Evolutionary conservation across 37 sponge, comb jelly and placozoan genomes (phyloP).

Genomic region (Diacarnus erythraeanus): DNA sequence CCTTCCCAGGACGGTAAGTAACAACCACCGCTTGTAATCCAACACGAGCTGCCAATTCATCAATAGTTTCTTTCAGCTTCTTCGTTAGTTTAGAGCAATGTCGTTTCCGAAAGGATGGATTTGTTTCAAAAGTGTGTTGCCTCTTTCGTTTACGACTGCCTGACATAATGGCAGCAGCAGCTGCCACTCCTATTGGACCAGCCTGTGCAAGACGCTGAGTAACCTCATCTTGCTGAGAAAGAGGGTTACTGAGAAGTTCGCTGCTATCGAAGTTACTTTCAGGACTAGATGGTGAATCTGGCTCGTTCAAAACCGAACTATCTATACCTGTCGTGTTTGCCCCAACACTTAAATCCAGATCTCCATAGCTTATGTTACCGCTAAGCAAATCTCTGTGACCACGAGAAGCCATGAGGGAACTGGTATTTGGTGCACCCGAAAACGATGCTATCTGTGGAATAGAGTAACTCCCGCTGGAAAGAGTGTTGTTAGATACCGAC

Average conservation of each 20-base stretch:
- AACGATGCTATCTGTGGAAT: neutral
- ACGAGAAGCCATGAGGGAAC: conserved; percentile 1
- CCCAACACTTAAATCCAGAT: conserved; percentile 1
- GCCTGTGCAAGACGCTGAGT: conserved; percentile 67
- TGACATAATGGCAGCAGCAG: conserved; percentile 87
- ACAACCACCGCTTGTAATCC: conserved; percentile 88
- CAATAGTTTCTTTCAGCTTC: conserved; percentile 70
- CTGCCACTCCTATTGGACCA: conserved; percentile 85
- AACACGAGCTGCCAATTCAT: conserved; percentile 82
- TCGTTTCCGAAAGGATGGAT: conserved; percentile 82
- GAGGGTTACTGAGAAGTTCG: conserved; percentile 38
- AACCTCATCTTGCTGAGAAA: conserved; percentile 63
- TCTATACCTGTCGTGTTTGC: neutral
- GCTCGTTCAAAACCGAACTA: conserved; percentile 35
- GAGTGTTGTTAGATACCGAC: neutral
- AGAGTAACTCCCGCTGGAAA: neutral
- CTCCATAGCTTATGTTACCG: neutral
- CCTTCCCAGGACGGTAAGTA: conserved; percentile 68
- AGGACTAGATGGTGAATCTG: conserved; percentile 38
- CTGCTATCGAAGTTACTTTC: conserved; percentile 61
- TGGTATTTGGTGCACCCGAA: neutral
- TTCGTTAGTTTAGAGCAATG: conserved; percentile 81
- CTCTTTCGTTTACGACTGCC: conserved; percentile 61
- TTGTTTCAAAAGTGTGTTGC: conserved; percentile 75
- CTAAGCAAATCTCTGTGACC: neutral